phyloP scores from a whole-genome alignment of 1,140 invertebrate genomes.

The Triops cancriformis region DNA sequence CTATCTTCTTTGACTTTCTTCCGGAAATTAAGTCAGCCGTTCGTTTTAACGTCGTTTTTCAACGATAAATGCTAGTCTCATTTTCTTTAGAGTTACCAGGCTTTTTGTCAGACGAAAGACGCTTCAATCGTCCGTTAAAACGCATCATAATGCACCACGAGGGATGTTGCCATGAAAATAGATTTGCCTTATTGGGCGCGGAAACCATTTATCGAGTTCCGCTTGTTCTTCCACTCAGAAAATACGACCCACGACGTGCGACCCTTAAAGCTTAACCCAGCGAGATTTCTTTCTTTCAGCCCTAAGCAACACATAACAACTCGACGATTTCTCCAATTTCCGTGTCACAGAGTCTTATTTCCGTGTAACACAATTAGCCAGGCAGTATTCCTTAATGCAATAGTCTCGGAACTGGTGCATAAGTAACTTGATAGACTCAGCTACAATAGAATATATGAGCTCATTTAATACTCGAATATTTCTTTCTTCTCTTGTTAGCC shows the following conservation, averaged over 20 bases:
- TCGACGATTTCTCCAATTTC: neutral
- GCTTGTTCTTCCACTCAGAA: neutral
- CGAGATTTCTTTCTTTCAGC: neutral
- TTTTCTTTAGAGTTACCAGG: no score
- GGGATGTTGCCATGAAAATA: neutral
- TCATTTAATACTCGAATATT: neutral
- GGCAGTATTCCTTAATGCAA: neutral
- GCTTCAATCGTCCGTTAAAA: neutral
- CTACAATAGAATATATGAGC: neutral
- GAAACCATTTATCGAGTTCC: constrained; percentile 9
- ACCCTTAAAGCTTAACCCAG: neutral
- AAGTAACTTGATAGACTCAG: neutral
- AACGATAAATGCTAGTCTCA: neutral
- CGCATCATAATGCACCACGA: neutral
- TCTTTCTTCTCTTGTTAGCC: no score
- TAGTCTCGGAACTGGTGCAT: neutral
- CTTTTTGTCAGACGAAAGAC: neutral
- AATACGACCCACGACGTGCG: neutral
- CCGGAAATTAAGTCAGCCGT: neutral
- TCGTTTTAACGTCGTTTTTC: neutral
- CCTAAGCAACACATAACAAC: neutral
- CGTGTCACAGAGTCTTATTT: neutral
- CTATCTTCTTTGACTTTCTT: neutral
- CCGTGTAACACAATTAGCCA: neutral
- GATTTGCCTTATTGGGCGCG: neutral